Conservation (phyloP, 2,113 vertebrate genomes). For the Ceyx melanurus region DNA sequence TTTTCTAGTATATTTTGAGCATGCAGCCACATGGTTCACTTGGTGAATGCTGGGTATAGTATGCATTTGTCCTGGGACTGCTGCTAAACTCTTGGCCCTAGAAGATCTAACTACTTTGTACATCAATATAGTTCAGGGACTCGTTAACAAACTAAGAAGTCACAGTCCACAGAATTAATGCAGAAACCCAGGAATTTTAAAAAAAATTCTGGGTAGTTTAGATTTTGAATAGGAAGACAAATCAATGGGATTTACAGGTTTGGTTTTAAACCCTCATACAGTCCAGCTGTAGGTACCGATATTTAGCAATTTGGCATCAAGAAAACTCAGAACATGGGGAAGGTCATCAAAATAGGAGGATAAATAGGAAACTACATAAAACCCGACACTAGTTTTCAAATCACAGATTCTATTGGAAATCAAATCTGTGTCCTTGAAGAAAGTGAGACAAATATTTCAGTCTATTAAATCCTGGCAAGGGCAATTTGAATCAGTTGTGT, state of each 20-base stretch:
- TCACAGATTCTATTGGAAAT: neutral
- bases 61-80: neutral
- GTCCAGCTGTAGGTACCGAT: neutral
- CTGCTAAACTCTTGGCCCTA: neutral
- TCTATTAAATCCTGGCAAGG: conserved; percentile 4
- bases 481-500: neutral
- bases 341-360: neutral
- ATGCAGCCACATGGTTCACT: neutral
- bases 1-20: neutral
- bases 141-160: neutral
- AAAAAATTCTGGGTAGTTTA: neutral
- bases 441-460: neutral
- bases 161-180: neutral
- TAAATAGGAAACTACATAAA: neutral
- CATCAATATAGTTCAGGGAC: neutral
- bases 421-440: conserved; percentile 16
- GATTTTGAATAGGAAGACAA: neutral
- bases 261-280: neutral
- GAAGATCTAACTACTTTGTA: neutral
- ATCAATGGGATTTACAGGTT: neutral
- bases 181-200: neutral
- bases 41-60: neutral
- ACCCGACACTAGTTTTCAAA: fast-evolving
- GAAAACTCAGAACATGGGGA: neutral
- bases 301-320: neutral